These are phyloP conservation scores for Hylomyscus alleni DNA, from an alignment of 2,797 vertebrate species.

Conservation along the genomic window DNA sequence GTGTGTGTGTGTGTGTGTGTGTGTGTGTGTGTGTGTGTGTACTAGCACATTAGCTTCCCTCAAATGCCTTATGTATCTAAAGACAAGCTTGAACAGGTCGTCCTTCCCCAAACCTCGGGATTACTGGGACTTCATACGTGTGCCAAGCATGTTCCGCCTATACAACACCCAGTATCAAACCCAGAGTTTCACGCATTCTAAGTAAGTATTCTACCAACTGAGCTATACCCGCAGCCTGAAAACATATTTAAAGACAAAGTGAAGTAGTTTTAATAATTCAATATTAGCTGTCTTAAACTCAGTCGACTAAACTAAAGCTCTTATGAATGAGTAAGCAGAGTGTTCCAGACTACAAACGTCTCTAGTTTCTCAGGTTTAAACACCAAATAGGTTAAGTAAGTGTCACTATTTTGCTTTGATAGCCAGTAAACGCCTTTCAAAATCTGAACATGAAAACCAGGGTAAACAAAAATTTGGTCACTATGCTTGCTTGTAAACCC, in stretches of 20 bases:
- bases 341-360: background rate
- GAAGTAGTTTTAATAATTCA: slow-evolving; percentile 1
- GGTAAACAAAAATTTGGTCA: background rate
- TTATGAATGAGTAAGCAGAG: background rate
- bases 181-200: background rate
- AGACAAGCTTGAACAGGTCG: background rate
- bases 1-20: background rate
- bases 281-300: slow-evolving; percentile 32
- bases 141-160: background rate
- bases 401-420: background rate
- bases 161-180: background rate
- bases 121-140: background rate
- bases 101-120: background rate
- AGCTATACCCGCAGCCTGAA: background rate
- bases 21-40: background rate
- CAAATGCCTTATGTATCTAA: background rate
- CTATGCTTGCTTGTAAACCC: slow-evolving; percentile 18
- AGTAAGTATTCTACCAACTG: background rate
- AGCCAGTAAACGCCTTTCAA: slow-evolving; percentile 15
- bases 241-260: background rate
- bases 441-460: background rate
- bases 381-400: background rate
- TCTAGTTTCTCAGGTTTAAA: slow-evolving; percentile 27
- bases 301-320: background rate
- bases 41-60: background rate